Percentiles rank a stretch among this genome's conserved stretches.
These are phyloP conservation scores for Zoanthus gigantus DNA, from an alignment of 92 coral and sea anemone genomes.

Conservation along the genomic window DNA sequence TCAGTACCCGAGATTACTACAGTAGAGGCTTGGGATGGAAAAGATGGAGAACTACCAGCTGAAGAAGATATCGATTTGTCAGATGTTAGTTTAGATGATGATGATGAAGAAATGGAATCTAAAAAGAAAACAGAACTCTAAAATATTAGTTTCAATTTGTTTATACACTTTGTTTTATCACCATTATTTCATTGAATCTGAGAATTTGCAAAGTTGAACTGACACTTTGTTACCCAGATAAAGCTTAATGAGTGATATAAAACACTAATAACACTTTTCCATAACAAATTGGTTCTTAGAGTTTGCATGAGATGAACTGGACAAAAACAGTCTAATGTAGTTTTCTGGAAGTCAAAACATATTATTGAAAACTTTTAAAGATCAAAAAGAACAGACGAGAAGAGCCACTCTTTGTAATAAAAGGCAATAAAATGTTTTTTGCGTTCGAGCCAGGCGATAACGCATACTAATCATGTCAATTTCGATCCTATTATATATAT, in stretches of 20 bases:
- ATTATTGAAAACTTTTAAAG: neutral
- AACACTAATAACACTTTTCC: neutral
- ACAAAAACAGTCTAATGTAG: neutral
- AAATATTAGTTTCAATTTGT: constrained; percentile 6
- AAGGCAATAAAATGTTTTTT: neutral
- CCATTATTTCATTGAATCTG: neutral
- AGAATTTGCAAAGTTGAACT: neutral
- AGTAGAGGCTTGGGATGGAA: constrained; percentile 91
- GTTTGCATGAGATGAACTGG: neutral
- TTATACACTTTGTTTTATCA: neutral
- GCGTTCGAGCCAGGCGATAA: too few relatives aligned
- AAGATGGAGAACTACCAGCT: constrained; percentile 91
- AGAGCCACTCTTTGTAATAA: neutral
- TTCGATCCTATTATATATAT: too few relatives aligned
- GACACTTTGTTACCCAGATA: neutral
- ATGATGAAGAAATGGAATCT: constrained; percentile 53
- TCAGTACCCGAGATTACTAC: constrained; percentile 76
- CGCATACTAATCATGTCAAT: too few relatives aligned
- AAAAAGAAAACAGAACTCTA: constrained; percentile 81
- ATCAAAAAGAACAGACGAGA: neutral
- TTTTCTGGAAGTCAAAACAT: neutral
- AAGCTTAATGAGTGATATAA: neutral
- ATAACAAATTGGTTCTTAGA: neutral
- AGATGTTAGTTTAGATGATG: constrained; percentile 93
- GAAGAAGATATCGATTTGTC: constrained; percentile 96